These are phyloP conservation scores for Amitus sp. DNA, from an alignment of 2,888 invertebrate genomes.

Conservation along the genomic window DNA sequence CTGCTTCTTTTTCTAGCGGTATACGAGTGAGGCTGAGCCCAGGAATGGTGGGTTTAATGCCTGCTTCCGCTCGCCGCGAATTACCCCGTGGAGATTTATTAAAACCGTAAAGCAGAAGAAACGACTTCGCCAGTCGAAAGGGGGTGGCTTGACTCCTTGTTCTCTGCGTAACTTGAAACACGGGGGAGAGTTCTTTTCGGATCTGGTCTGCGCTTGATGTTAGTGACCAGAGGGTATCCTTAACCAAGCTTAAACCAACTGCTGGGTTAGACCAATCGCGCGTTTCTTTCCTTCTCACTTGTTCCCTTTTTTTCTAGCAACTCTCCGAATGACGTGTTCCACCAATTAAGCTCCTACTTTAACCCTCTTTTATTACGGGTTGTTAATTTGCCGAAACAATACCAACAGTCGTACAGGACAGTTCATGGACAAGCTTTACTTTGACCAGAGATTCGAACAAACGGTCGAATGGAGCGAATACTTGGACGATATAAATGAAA, in stretches of 20 bases:
- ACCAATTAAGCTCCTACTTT: slow-evolving; percentile 40
- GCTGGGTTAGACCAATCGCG: slow-evolving; percentile 47
- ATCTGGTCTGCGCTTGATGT: slow-evolving; percentile 51
- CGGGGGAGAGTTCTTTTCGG: slow-evolving; percentile 28
- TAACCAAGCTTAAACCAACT: slow-evolving; percentile 52
- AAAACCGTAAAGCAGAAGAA: slow-evolving; percentile 64
- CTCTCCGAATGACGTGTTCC: slow-evolving; percentile 36
- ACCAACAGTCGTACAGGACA: slow-evolving; percentile 30
- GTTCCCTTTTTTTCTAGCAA: slow-evolving; percentile 15
- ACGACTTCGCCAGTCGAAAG: slow-evolving; percentile 52
- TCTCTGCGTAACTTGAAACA: slow-evolving; percentile 42
- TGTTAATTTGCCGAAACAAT: slow-evolving; percentile 39
- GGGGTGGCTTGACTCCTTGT: slow-evolving; percentile 30
- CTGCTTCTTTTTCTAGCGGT: slow-evolving; percentile 11
- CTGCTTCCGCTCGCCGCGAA: slow-evolving; percentile 57
- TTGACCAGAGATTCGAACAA: background rate
- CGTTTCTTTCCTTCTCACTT: slow-evolving; percentile 39
- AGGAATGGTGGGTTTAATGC: slow-evolving; percentile 52
- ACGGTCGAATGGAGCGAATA: slow-evolving; percentile 16
- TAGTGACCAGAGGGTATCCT: slow-evolving; percentile 58
- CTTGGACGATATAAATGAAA: no score
- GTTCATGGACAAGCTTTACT: slow-evolving; percentile 18
- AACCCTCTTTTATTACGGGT: slow-evolving; percentile 40
- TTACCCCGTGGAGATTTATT: slow-evolving; percentile 63
- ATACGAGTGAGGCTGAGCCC: slow-evolving; percentile 25